Conservation (phyloP, 2,888 invertebrate species). For the Melitaea athalia region DNA sequence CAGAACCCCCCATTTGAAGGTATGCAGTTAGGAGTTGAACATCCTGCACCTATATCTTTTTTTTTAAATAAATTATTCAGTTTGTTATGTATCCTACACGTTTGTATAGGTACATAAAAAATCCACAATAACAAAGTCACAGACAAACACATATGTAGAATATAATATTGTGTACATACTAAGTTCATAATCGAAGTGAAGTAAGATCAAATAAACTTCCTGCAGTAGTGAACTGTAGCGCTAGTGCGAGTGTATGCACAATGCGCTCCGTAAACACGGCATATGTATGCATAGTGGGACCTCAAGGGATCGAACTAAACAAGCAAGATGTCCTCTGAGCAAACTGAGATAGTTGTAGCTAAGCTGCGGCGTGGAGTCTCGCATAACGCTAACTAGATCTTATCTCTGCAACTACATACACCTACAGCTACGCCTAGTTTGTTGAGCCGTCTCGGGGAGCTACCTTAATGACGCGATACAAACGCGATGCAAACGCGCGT, state of each 20-base stretch:
- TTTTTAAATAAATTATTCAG: too few relatives aligned
- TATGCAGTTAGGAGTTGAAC: too few relatives aligned
- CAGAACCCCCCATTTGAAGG: too few relatives aligned
- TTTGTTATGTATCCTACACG: too few relatives aligned
- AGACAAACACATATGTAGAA: too few relatives aligned
- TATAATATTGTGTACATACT: neutral
- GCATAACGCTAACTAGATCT: constrained; percentile 12
- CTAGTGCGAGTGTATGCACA: constrained; percentile 4
- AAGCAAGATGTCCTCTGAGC: constrained; percentile 17
- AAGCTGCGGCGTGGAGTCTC: constrained; percentile 10
- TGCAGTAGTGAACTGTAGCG: neutral
- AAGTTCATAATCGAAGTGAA: neutral
- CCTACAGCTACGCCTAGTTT: neutral
- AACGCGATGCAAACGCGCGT: too few relatives aligned
- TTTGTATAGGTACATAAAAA: too few relatives aligned
- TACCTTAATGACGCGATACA: too few relatives aligned
- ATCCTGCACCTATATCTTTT: too few relatives aligned
- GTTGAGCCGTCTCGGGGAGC: neutral
- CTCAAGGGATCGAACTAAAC: constrained; percentile 15
- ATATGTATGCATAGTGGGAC: constrained; percentile 11
- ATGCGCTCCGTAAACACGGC: constrained; percentile 7
- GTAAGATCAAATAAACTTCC: neutral
- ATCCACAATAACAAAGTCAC: too few relatives aligned
- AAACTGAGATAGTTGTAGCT: constrained; percentile 14
- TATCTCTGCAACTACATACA: neutral